Base-by-base conservation (phyloP, 2,888 invertebrate species). In the Polymixis lichenea region DNA sequence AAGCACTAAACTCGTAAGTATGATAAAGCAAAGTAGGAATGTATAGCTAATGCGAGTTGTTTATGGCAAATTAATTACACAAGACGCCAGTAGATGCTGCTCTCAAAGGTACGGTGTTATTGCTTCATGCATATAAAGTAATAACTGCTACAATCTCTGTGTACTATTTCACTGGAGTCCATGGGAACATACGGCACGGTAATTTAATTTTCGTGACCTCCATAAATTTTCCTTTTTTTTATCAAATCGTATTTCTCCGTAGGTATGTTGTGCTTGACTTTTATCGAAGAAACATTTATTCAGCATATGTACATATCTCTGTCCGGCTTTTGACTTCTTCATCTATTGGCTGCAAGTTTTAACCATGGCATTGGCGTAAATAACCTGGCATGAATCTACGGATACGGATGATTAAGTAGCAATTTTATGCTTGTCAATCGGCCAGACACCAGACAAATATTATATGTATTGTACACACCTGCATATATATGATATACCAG, bases 81-180 rank as follows among this genome's bases (percentile, higher is more conserved):
- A 83, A 90, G 91, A 88, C 88, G 89, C 90, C 85, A 88, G 88
- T 89, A 87, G 80, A 80, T 75, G 81, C 83, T 79, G 72, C 78
- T 82, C 89, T 90, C 90, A 89, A 91, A 89, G 89, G 87, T 84
- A 87, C 87, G 86, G 88, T 90, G 91, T 94, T 94, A 95, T 94
- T 93, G 91, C 94, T 93, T 92, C 92, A 94, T 93, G 94, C 94
- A 93, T 94, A 94, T 94, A 93, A 94, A 94, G 92, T 92, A 94
- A 94, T 94, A 93, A 93, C 90, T 90, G 89, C 90, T 90, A 90
- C 91, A 90, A 90, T 89, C 90, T 88, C 89, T 84, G 87, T 87
- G 86, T 90, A 89, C 89, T 90, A 92, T 89, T 89, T 83, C 84
- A 87, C 68, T 58, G 72, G 89, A 78, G 62, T 89, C 92, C 94